These are phyloP conservation scores for Sebastes oblongus DNA, from an alignment of 2,797 vertebrate species.

Conservation along the genomic window DNA sequence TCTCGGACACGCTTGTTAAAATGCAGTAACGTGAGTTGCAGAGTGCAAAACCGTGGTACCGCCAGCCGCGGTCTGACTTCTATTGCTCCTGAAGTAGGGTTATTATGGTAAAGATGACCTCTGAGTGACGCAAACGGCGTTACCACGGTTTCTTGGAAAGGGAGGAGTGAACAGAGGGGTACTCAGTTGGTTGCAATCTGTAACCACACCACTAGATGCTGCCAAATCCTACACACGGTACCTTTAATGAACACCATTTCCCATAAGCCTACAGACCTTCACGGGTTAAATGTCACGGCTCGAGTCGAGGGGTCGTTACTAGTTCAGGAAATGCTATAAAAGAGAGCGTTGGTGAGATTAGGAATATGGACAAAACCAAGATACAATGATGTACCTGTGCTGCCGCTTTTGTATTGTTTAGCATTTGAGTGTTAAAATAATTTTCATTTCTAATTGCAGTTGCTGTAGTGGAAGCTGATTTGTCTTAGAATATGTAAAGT, in stretches of 20 bases:
- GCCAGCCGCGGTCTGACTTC: too few relatives aligned
- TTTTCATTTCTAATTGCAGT: not conserved
- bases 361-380: not conserved
- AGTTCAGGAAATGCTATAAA: not conserved
- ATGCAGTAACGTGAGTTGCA: too few relatives aligned
- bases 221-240: too few relatives aligned
- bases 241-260: not conserved
- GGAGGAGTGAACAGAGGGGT: too few relatives aligned
- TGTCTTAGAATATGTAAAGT: not conserved
- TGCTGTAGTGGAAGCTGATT: not conserved
- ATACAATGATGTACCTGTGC: not conserved
- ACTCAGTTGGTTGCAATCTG: too few relatives aligned
- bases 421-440: not conserved
- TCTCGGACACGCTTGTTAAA: too few relatives aligned
- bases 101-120: too few relatives aligned
- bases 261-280: not conserved
- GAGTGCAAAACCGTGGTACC: too few relatives aligned
- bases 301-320: not conserved
- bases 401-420: not conserved
- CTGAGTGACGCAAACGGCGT: too few relatives aligned
- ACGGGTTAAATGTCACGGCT: not conserved
- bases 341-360: not conserved
- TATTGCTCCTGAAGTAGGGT: accelerated
- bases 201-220: too few relatives aligned
- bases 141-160: too few relatives aligned